Conservation (phyloP, 1,140 invertebrate genomes). For the Trachymyrmex septentrionalis region DNA sequence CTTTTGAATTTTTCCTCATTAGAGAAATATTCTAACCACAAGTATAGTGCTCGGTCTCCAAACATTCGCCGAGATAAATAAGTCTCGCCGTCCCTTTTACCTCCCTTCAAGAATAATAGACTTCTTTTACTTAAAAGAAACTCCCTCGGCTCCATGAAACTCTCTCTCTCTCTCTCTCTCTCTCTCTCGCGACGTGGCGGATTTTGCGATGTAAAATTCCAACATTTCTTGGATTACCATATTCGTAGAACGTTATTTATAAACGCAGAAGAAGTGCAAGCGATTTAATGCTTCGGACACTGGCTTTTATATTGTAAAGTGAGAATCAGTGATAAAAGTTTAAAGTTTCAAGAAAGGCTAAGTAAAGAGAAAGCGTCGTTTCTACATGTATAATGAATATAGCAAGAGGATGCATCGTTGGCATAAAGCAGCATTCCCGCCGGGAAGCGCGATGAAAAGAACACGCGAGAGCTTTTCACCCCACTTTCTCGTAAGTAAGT, state of each 20-base stretch:
- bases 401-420: constrained; percentile 60
- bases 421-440: constrained; percentile 67
- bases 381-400: background rate
- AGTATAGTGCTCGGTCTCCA: constrained; percentile 31
- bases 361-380: constrained; percentile 50
- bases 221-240: constrained; percentile 60
- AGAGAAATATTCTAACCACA: constrained; percentile 43
- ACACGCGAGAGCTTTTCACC: constrained; percentile 76
- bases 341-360: constrained; percentile 46
- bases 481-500: constrained; percentile 80
- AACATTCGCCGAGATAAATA: constrained; percentile 61
- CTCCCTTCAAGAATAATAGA: constrained; percentile 65
- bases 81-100: background rate
- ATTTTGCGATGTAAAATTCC: constrained; percentile 46
- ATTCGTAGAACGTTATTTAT: constrained; percentile 49
- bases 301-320: constrained; percentile 43
- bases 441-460: constrained; percentile 82
- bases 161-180: no score
- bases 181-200: background rate
- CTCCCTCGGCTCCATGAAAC: background rate
- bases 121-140: constrained; percentile 73
- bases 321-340: constrained; percentile 46
- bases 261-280: constrained; percentile 67
- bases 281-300: constrained; percentile 80
- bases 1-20: constrained; percentile 24